Base-by-base conservation (phyloP, 2,113 vertebrate genomes). In the Nothobranchius furzeri region DNA sequence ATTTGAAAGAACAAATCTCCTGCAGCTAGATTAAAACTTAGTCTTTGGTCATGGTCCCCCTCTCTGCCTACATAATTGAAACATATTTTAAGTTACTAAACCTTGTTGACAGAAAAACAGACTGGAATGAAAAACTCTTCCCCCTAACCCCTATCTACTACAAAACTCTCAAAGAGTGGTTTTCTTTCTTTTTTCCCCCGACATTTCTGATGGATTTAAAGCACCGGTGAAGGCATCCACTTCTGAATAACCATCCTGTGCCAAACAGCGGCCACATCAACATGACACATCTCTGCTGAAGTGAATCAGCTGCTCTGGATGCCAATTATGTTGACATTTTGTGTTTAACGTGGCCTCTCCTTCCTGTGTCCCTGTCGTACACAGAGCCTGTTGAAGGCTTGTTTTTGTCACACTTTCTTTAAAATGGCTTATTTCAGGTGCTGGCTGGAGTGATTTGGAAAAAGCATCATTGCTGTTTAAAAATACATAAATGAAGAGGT, bases 321-420 rank as follows among this genome's bases (percentile, higher is more conserved):
- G 66, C 60, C 73, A 85, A 80, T 83, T 76, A 86, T 30, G 11
- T 56, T 59, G 69, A 82, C 68, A 69, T 67, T 69, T 74, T 2
- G 0, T 40, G 37, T 68, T 37, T 60, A 8, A 13, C n/a, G 9
- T 65, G 68, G 78, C 78, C 71, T 64, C 52, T 50, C 20, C 20
- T 20, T 20, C 20, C 20, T 20, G 20, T 20, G 20, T 20, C 20
- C 20, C 20, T 20, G 3, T 9, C 70, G 1, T 35, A 47, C 20
- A 46, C 46, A 40, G 73, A 68, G 53, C 50, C 1, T 72, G 14
- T 56, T 15, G 2, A 7, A 51, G 17, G 35, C 59, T 73, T 60
- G 25, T 75, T 81, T 70, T 70, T 24, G 13, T 7, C 6, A 12
- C 48, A 17, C 48, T 17, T 49, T 49, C 48, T 49, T 13, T n/a